Base-by-base conservation (phyloP, 2,797 vertebrate species). In the Euthynnus affinis region DNA sequence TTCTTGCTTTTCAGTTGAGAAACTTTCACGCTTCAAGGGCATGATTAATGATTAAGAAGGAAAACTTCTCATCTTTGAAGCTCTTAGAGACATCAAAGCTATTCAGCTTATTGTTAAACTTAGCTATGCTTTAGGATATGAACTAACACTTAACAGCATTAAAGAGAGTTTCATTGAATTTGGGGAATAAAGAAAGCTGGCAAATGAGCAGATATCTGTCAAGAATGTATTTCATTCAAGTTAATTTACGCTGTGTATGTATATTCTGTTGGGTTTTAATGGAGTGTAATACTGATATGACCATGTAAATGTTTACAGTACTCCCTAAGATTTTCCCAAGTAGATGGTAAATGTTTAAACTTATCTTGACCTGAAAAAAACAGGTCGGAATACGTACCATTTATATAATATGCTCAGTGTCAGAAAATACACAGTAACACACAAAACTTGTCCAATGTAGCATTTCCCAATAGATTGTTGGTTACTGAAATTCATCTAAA, bases 11-110 rank as follows among this genome's bases (percentile, higher is more conserved):
- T 82, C 60, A 65, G 72, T 71, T 64, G 63, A 71, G 83, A 88
- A 90, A 89, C 82, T 78, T 90, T 87, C 61, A 60, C 22, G 61
- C 80, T 93, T 90, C 78, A 89, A 90, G 90, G 91, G 78, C 80
- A 83, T 84, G 70, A 91, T 93, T 91, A 94, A 93, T 93, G 86
- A 93, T 93, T 91, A 84, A 91, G 83, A 80, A 80, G 84, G 44
- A 89, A 87, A 89, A 87, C 63, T 67, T 86, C 78, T 90, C 76
- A 57, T 91, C 87, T 92, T 76, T 85, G 80, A 90, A 80, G 85
- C 80, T 83, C 78, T 67, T 55, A 17, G 81, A 87, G 81, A 92
- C 88, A 86, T 92, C 89, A 93, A 92, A 93, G 91, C 88, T 56
- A 14, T 57, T 72, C 63, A 61, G 75, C 74, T 83, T 86, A 88